phyloP scores from a whole-genome alignment of 2,113 vertebrate genomes.

The Odocoileus hemionus region DNA sequence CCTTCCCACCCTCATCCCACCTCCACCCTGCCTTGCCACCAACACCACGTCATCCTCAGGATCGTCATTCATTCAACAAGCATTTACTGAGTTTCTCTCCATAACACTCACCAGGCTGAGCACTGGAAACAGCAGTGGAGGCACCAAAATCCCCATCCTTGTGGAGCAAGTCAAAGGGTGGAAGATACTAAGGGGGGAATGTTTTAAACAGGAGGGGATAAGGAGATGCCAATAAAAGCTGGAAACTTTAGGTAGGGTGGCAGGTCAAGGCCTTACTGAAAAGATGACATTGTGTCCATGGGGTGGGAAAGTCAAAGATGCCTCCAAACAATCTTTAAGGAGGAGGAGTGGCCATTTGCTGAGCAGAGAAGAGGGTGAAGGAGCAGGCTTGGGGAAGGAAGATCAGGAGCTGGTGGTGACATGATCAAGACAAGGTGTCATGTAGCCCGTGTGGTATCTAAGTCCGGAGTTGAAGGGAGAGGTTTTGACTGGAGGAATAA shows the following conservation, averaged over 20 bases:
- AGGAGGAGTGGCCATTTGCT: too few relatives aligned
- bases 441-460: background rate
- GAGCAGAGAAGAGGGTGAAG: background rate
- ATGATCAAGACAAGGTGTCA: fast-evolving
- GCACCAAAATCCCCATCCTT: background rate
- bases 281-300: background rate
- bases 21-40: background rate
- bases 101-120: background rate
- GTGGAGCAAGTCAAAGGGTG: fast-evolving
- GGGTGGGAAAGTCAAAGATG: background rate
- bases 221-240: background rate
- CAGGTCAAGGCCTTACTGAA: background rate
- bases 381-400: background rate
- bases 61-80: background rate
- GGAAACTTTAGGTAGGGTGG: background rate
- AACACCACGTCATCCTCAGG: background rate
- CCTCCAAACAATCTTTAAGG: background rate
- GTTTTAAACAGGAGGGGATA: background rate
- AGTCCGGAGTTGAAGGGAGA: background rate
- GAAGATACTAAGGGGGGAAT: background rate
- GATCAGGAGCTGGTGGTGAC: background rate
- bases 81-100: background rate
- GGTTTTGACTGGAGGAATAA: background rate
- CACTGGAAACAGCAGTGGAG: background rate
- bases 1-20: background rate